Conservation (phyloP, 2,113 vertebrate species). For the Chiloscyllium plagiosum region DNA sequence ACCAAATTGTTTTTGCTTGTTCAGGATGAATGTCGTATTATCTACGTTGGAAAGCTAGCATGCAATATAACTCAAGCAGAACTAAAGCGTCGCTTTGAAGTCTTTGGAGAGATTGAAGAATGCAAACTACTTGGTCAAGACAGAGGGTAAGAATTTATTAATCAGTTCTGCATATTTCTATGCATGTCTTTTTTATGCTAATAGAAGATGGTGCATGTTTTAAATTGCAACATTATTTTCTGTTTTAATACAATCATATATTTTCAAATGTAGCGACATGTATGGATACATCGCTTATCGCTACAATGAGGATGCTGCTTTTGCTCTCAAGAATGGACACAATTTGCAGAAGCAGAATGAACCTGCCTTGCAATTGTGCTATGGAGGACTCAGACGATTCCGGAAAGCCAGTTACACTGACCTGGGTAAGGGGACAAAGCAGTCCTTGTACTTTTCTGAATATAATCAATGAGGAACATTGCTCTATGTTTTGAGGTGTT, state of each 20-base stretch:
- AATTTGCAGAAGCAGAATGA: constrained; percentile 67
- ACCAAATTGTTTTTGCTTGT: constrained; percentile 41
- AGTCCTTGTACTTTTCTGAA: not conserved
- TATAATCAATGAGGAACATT: not conserved
- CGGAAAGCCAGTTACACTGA: constrained; percentile 83
- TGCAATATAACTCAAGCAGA: constrained; percentile 81
- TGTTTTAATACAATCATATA: not conserved
- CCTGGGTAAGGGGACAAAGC: constrained; percentile 65
- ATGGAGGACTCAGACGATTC: constrained; percentile 63
- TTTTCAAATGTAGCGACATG: constrained; percentile 64
- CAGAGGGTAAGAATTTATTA: constrained; percentile 47
- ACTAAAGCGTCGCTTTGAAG: constrained; percentile 86
- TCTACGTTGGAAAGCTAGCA: constrained; percentile 86
- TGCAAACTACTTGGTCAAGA: constrained; percentile 83
- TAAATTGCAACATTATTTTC: not conserved
- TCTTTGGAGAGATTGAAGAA: constrained; percentile 82
- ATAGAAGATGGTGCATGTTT: too few species aligned
- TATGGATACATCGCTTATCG: constrained; percentile 86
- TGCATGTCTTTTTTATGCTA: not conserved
- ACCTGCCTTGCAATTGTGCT: constrained; percentile 66
- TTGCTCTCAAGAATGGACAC: constrained; percentile 59
- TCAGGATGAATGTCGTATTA: constrained; percentile 88
- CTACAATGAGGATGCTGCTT: constrained; percentile 64
- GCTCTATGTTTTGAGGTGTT: not conserved
- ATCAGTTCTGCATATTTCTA: not conserved